phyloP scores from a whole-genome alignment of 2,113 vertebrate species.

The Bubo bubo region DNA sequence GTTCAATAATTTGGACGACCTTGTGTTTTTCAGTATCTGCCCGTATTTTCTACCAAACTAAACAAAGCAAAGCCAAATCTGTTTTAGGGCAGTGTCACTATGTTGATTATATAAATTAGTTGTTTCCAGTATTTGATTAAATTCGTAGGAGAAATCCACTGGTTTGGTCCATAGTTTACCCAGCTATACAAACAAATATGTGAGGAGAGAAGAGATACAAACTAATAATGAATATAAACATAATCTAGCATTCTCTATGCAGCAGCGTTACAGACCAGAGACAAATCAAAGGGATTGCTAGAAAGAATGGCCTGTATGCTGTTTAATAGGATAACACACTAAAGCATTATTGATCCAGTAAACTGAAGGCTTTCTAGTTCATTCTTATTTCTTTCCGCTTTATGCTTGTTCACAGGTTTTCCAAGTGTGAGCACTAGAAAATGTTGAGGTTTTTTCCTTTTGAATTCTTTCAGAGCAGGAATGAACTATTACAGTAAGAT shows the following conservation, averaged over 20 bases:
- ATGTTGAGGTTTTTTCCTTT: background rate
- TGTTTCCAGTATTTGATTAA: background rate
- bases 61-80: background rate
- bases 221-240: background rate
- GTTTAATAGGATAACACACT: background rate
- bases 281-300: background rate
- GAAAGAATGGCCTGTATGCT: background rate
- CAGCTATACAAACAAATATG: background rate
- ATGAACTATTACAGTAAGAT: background rate
- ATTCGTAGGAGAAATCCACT: background rate
- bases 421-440: background rate
- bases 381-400: background rate
- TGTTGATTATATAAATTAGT: background rate
- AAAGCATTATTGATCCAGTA: constrained; percentile 11
- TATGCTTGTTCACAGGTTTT: background rate
- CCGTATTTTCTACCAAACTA: background rate
- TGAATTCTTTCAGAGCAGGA: background rate
- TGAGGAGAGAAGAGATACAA: background rate
- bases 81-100: background rate
- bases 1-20: background rate
- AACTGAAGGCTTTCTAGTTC: background rate
- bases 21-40: constrained; percentile 26
- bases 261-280: background rate
- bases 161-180: background rate
- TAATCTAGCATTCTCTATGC: background rate